Evolutionary conservation across 2,113 vertebrate genomes (phyloP).

Genomic region (Rutilus rutilus): DNA sequence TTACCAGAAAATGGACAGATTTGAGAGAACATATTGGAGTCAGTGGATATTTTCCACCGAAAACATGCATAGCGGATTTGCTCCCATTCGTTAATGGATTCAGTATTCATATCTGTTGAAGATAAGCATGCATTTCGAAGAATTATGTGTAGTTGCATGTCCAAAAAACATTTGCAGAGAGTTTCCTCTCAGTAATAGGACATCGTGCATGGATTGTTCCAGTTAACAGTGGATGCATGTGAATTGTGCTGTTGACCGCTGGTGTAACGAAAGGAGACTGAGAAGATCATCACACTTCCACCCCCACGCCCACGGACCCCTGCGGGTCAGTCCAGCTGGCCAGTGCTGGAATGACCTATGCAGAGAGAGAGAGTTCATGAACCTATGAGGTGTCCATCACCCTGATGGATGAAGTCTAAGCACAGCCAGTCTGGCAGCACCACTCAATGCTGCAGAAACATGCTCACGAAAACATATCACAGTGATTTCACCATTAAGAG

Average conservation of each 20-base stretch:
- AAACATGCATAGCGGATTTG: neutral
- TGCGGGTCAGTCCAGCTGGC: slow-evolving; percentile 25
- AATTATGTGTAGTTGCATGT: neutral
- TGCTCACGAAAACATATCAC: neutral
- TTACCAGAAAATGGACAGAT: slow-evolving; percentile 29
- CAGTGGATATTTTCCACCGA: neutral
- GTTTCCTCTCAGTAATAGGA: neutral
- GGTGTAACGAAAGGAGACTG: slow-evolving; percentile 12
- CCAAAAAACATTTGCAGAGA: neutral
- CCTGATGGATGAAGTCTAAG: slow-evolving; percentile 68
- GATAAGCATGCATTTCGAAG: neutral
- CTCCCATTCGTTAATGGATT: neutral
- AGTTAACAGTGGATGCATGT: slow-evolving; percentile 63
- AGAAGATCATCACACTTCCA: slow-evolving; percentile 26
- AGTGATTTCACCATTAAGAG: slow-evolving; percentile 65
- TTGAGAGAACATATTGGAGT: slow-evolving; percentile 23
- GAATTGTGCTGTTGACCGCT: slow-evolving; percentile 5
- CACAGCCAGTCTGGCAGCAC: neutral
- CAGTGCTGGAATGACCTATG: slow-evolving; percentile 36
- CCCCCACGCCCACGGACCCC: neutral
- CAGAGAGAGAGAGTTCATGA: slow-evolving; percentile 55
- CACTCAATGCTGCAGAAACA: slow-evolving; percentile 6
- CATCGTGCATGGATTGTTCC: slow-evolving; percentile 47
- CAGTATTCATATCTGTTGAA: neutral
- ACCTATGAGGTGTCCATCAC: slow-evolving; percentile 62